Evolutionary conservation across 2,888 invertebrate species (phyloP).

Genomic region (Noctuana brunneofusca): DNA sequence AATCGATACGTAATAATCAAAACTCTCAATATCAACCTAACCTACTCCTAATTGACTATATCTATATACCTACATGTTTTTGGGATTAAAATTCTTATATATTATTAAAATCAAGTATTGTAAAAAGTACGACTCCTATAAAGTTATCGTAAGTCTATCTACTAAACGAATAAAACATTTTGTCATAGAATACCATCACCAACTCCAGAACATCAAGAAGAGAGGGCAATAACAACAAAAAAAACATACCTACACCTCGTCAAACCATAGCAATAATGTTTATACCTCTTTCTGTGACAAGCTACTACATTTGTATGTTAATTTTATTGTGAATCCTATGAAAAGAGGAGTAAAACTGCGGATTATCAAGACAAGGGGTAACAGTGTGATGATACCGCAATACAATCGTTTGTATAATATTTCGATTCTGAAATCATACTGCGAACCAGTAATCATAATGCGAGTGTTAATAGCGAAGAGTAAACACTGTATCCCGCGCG

Average conservation of each 20-base stretch:
- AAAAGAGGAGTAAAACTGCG: constrained; percentile 74
- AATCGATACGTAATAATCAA: too few species aligned
- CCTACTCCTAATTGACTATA: too few species aligned
- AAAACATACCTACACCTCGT: constrained; percentile 37
- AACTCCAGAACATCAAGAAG: constrained; percentile 3
- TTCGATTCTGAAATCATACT: constrained; percentile 52
- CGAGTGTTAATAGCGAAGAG: constrained; percentile 33
- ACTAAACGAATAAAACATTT: not conserved
- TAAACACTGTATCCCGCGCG: constrained; percentile 28
- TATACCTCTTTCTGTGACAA: constrained; percentile 50
- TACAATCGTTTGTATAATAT: constrained; percentile 71
- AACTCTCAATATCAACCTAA: too few species aligned
- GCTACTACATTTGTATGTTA: constrained; percentile 64
- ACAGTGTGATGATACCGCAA: constrained; percentile 56
- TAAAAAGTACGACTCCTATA: too few species aligned
- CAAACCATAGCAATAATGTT: constrained; percentile 46
- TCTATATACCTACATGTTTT: too few species aligned
- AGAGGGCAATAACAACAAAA: constrained; percentile 26
- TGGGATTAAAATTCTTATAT: too few species aligned
- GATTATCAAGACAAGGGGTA: constrained; percentile 56
- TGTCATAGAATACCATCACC: not conserved
- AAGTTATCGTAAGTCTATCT: too few species aligned
- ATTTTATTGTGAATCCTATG: constrained; percentile 65
- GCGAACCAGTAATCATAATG: constrained; percentile 41
- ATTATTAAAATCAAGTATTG: too few species aligned